phyloP scores from a whole-genome alignment of 2,113 vertebrate genomes.

The Marcusenius ussheri region DNA sequence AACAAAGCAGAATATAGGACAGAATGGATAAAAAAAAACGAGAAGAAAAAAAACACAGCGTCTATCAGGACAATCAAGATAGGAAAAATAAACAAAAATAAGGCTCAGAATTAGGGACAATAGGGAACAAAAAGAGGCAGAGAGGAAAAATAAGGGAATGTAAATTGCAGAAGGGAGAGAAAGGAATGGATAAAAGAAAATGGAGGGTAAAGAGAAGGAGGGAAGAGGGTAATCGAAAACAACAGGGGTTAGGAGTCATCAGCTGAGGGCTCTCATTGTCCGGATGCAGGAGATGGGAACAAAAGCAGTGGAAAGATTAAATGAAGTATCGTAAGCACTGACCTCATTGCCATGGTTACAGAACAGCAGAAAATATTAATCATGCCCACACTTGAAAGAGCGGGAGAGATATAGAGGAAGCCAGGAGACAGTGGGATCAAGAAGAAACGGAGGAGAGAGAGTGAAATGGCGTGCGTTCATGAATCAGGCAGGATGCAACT shows the following conservation, averaged over 20 bases:
- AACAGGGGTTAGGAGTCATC: constrained; percentile 52
- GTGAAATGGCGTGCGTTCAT: neutral
- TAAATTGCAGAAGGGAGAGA: neutral
- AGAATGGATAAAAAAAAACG: neutral
- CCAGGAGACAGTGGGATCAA: constrained; percentile 26
- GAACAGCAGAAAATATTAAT: constrained; percentile 98
- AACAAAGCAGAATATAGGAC: neutral
- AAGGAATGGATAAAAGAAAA: neutral
- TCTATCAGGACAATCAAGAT: neutral
- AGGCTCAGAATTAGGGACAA: neutral
- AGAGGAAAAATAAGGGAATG: neutral
- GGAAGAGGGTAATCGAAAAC: constrained; percentile 18
- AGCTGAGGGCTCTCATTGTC: constrained; percentile 63
- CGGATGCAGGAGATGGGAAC: constrained; percentile 63
- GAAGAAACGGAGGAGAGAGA: neutral
- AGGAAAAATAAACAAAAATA: constrained; percentile 4
- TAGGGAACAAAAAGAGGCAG: neutral
- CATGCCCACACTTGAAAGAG: constrained; percentile 69
- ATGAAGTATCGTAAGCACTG: constrained; percentile 99
- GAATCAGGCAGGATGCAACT: neutral
- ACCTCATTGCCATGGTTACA: constrained; percentile 99
- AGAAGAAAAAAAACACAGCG: neutral
- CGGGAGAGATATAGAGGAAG: constrained; percentile 31
- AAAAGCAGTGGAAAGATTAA: constrained; percentile 94
- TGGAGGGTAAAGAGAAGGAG: constrained; percentile 36